phyloP scores from a whole-genome alignment of 2,113 vertebrate species.

The Donacobius atricapilla region DNA sequence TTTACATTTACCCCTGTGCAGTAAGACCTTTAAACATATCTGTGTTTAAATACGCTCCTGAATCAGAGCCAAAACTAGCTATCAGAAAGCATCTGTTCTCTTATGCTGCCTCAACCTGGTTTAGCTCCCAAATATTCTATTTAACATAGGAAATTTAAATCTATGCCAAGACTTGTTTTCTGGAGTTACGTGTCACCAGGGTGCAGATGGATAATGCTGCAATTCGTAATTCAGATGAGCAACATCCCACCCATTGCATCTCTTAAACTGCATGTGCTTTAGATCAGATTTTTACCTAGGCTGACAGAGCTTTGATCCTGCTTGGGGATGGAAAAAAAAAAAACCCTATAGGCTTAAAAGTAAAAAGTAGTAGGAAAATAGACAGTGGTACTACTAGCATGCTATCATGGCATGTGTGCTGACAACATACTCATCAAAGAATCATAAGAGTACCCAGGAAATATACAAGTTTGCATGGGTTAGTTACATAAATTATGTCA shows the following conservation, averaged over 20 bases:
- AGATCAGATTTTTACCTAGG: not conserved
- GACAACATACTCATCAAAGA: not conserved
- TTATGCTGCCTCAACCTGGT: not conserved
- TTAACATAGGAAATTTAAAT: not conserved
- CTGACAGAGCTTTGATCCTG: not conserved
- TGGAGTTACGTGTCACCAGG: not conserved
- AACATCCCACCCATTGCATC: not conserved
- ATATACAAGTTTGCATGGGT: not conserved
- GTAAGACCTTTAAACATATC: not conserved
- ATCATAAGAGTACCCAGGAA: not conserved
- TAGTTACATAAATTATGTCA: not conserved
- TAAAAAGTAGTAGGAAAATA: not conserved
- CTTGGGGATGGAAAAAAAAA: not conserved
- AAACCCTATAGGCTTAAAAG: not conserved
- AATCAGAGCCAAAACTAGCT: slow-evolving; percentile 4
- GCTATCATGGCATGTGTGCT: not conserved
- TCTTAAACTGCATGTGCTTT: not conserved
- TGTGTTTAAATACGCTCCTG: slow-evolving; percentile 11
- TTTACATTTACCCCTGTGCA: not conserved
- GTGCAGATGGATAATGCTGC: slow-evolving; percentile 17
- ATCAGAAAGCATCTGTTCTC: slow-evolving; percentile 40
- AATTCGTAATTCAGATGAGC: not conserved
- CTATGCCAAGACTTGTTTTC: slow-evolving; percentile 28
- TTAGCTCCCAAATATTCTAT: slow-evolving; percentile 19
- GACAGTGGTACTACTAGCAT: not conserved